Percentiles rank a stretch among this genome's conserved stretches.
Conservation (phyloP, 2,888 invertebrate species). For the Helicoverpa assulta region DNA sequence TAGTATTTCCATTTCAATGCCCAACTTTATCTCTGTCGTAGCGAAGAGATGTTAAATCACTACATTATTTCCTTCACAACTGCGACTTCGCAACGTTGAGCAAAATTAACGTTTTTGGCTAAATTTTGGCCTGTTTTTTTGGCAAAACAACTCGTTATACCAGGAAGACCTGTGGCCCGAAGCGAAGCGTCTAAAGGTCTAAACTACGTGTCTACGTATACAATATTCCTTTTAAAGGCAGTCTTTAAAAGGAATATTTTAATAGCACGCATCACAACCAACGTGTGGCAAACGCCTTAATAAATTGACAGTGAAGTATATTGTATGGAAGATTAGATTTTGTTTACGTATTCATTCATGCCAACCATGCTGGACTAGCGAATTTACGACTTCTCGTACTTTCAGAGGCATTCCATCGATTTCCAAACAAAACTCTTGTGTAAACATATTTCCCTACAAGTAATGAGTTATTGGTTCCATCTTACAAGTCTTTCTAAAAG, state of each 20-base stretch:
- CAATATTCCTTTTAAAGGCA: conserved; percentile 78
- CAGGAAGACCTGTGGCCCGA: conserved; percentile 86
- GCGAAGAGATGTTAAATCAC: conserved; percentile 29
- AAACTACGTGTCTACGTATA: conserved; percentile 85
- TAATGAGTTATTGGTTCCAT: background rate
- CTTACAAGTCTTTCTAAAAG: background rate
- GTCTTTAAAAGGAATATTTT: conserved; percentile 61
- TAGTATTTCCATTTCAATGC: conserved; percentile 33
- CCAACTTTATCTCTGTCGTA: conserved; percentile 25
- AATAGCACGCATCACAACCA: conserved; percentile 90
- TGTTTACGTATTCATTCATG: conserved; percentile 84
- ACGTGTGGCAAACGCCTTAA: conserved; percentile 86
- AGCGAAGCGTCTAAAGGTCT: conserved; percentile 88
- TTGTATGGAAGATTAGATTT: conserved; percentile 80
- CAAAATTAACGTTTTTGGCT: conserved; percentile 62
- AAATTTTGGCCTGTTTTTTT: conserved; percentile 83
- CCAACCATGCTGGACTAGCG: conserved; percentile 77
- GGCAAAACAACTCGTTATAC: conserved; percentile 78
- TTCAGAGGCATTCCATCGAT: conserved; percentile 6
- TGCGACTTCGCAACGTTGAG: conserved; percentile 58
- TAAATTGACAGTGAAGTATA: conserved; percentile 86
- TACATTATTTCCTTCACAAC: conserved; percentile 16
- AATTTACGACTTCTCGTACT: conserved; percentile 27
- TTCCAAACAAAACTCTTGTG: background rate
- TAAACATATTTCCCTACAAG: background rate